Percentiles rank a stretch among this genome's conserved stretches.
These are phyloP conservation scores for Pycnomerus fuliginosus DNA, from an alignment of 2,888 invertebrate species.

Conservation along the genomic window DNA sequence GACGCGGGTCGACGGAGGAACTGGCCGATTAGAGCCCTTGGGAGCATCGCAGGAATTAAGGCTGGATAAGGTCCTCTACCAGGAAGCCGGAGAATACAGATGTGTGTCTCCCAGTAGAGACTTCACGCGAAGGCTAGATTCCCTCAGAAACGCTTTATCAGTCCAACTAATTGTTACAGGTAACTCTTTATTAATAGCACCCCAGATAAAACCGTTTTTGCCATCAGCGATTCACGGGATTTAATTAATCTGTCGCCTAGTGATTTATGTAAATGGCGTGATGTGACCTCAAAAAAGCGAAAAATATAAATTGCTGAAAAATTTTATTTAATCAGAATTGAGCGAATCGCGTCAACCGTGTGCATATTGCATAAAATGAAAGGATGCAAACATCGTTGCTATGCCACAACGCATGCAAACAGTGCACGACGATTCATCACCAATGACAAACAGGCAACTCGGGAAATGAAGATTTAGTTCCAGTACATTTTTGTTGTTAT, in stretches of 20 bases:
- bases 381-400: constrained; percentile 19
- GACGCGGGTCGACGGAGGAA: constrained; percentile 59
- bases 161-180: constrained; percentile 59
- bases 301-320: too few species aligned
- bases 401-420: constrained; percentile 27
- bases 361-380: not conserved
- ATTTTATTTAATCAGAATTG: constrained; percentile 25
- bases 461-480: constrained; percentile 32
- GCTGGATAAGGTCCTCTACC: constrained; percentile 70
- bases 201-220: too few species aligned
- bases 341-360: constrained; percentile 9
- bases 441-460: too few species aligned
- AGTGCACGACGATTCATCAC: constrained; percentile 33
- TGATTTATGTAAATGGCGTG: too few species aligned
- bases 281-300: too few species aligned
- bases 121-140: constrained; percentile 56
- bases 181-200: constrained; percentile 40
- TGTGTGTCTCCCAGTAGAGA: constrained; percentile 65
- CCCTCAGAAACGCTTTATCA: constrained; percentile 54
- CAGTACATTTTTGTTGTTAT: constrained; percentile 26
- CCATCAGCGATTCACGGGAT: too few species aligned
- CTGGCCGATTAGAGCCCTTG: constrained; percentile 57
- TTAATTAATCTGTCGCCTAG: too few species aligned
- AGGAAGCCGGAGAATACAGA: constrained; percentile 74
- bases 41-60: constrained; percentile 63